Conservation (phyloP, 2,113 vertebrate species). For the Nothocercus julius region DNA sequence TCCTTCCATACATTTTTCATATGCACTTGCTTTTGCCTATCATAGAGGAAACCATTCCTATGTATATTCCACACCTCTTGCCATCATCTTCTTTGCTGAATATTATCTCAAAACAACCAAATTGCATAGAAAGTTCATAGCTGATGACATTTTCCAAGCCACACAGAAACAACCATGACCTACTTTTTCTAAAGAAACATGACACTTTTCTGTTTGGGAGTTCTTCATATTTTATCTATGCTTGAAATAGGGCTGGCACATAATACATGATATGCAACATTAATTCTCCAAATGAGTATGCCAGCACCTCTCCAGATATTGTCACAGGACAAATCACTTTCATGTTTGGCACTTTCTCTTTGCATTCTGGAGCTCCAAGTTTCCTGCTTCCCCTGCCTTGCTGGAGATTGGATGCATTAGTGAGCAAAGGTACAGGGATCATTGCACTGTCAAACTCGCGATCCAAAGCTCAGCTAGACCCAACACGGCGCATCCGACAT, state of each 20-base stretch:
- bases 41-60: neutral
- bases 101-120: neutral
- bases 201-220: neutral
- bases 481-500: rapidly evolving
- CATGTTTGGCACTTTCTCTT: neutral
- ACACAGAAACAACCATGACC: neutral
- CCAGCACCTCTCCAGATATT: neutral
- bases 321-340: neutral
- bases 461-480: neutral
- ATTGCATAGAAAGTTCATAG: neutral
- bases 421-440: rapidly evolving
- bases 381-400: neutral
- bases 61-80: neutral
- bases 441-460: neutral
- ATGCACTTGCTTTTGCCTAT: neutral
- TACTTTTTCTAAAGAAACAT: neutral
- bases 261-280: neutral
- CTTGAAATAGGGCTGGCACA: neutral
- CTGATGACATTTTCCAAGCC: neutral
- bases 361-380: neutral
- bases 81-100: neutral
- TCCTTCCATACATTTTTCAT: neutral
- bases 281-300: neutral
- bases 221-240: neutral
- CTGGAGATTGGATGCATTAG: neutral